These are phyloP conservation scores for Rhyzopertha dominica DNA, from an alignment of 1,140 invertebrate genomes.

Conservation along the genomic window DNA sequence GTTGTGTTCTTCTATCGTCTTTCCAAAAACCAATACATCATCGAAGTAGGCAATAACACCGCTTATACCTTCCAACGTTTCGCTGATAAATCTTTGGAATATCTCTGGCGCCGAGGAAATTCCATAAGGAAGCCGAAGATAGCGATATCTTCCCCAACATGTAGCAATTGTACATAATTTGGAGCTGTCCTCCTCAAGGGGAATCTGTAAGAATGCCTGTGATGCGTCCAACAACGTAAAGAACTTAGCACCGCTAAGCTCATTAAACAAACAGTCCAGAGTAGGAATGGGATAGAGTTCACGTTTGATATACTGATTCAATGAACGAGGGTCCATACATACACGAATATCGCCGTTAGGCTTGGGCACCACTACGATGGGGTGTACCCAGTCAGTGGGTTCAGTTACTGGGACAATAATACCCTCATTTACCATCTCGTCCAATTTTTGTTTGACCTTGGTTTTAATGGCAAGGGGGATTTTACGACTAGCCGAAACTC, in stretches of 20 bases:
- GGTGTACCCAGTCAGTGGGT: conserved; percentile 9
- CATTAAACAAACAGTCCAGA: conserved; percentile 7
- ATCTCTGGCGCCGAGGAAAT: conserved; percentile 43
- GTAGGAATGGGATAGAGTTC: conserved; percentile 10
- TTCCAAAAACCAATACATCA: conserved; percentile 41
- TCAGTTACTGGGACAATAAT: conserved; percentile 9
- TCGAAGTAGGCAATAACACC: conserved; percentile 39
- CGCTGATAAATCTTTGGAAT: conserved; percentile 38
- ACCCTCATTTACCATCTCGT: conserved; percentile 6
- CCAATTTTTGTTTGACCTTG: conserved; percentile 9
- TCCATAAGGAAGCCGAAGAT: conserved; percentile 42
- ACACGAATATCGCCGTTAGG: conserved; percentile 45
- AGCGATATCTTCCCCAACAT: conserved; percentile 42
- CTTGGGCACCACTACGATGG: conserved; percentile 32
- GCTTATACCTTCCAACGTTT: conserved; percentile 35
- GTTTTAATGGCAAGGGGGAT: conserved; percentile 4
- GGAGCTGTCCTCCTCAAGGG: conserved; percentile 31
- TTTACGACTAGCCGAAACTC: conserved; percentile 4
- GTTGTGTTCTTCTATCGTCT: conserved; percentile 26
- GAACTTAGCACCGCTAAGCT: conserved; percentile 40
- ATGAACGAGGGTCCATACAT: conserved; percentile 9
- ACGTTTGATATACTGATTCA: conserved; percentile 10
- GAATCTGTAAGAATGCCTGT: conserved; percentile 39
- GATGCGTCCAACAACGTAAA: conserved; percentile 49
- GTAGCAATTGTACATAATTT: conserved; percentile 44